These are phyloP conservation scores for Oophaga pumilio DNA, from an alignment of 2,113 vertebrate genomes.

Conservation along the genomic window DNA sequence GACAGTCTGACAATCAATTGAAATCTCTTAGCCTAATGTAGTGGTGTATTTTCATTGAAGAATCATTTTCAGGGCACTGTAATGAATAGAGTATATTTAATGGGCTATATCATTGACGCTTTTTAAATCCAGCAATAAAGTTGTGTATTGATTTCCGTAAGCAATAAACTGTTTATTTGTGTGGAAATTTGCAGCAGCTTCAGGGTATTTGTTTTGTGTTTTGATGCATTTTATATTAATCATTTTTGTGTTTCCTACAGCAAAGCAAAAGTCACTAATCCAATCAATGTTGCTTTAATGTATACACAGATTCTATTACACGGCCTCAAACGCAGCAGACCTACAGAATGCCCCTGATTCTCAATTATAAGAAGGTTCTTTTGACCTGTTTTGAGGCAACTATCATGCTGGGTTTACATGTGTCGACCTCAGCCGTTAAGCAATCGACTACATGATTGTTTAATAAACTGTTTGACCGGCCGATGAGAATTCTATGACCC, in stretches of 20 bases:
- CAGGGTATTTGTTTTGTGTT: conserved; percentile 17
- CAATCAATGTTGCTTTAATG: conserved; percentile 21
- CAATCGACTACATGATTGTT: no score
- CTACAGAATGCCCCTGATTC: background rate
- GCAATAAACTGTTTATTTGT: conserved; percentile 39
- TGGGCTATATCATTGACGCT: conserved; percentile 45
- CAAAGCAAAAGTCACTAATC: background rate
- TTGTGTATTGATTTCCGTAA: conserved; percentile 30
- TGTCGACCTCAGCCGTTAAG: no score
- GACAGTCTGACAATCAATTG: conserved; percentile 27
- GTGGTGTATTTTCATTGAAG: conserved; percentile 29
- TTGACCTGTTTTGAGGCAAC: background rate
- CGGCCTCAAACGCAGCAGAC: background rate
- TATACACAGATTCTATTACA: background rate
- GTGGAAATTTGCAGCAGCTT: background rate
- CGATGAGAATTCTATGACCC: no score
- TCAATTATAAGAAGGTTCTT: background rate
- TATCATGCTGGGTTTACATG: background rate
- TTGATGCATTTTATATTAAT: conserved; percentile 13
- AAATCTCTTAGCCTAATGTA: conserved; percentile 43
- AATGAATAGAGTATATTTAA: conserved; percentile 45
- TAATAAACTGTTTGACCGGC: no score
- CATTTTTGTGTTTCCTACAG: background rate
- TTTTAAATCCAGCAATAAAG: conserved; percentile 37
- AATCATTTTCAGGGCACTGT: conserved; percentile 19